Evolutionary conservation across 2,888 invertebrate genomes (phyloP), one percentile per base, ranked within the genome.

Genomic region (Scotopteryx bipunctaria): DNA sequence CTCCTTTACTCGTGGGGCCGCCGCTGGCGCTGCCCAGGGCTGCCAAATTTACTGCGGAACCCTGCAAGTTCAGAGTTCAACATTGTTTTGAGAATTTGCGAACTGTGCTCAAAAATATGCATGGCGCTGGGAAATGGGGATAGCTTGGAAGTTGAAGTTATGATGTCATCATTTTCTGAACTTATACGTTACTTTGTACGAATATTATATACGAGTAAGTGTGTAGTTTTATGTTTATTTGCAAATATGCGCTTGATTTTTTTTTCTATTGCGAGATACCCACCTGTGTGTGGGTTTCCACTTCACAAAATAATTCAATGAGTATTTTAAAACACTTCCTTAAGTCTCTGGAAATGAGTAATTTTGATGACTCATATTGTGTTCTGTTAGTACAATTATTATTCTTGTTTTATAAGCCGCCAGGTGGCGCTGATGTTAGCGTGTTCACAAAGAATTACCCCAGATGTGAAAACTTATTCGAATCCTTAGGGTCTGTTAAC

Each of bases 21-120:
- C 33, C n/a, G n/a, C n/a, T n/a, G n/a, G 29, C 54, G 59, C 60
- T 54, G 55, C 47, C 56, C 59, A 58, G 61, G 41, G 63, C 65
- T 64, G 60, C 46, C 66, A 67, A 66, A 69, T 66, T 66, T 66
- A 67, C 62, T 61, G 58, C 56, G 55, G 51, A 59, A 53, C 55
- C 57, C 51, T 53, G 50, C 57, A 61, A 67, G 51, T 68, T 64
- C 58, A 38, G 43, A 52, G 56, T 55, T 53, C 43, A 55, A 59
- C 59, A 57, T 57, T 58, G 55, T 61, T 61, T 55, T 51, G 52
- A 29, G 42, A 60, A 55, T 60, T 59, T 60, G 55, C 60, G 29
- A 57, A 58, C 53, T 51, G 48, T 13, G 46, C 40, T 45, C 29
- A 59, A 55, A 59, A 59, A 55, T 53, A 58, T 57, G 47, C 53